phyloP scores from a whole-genome alignment of 2,113 vertebrate genomes.

The Erythrolamprus reginae region DNA sequence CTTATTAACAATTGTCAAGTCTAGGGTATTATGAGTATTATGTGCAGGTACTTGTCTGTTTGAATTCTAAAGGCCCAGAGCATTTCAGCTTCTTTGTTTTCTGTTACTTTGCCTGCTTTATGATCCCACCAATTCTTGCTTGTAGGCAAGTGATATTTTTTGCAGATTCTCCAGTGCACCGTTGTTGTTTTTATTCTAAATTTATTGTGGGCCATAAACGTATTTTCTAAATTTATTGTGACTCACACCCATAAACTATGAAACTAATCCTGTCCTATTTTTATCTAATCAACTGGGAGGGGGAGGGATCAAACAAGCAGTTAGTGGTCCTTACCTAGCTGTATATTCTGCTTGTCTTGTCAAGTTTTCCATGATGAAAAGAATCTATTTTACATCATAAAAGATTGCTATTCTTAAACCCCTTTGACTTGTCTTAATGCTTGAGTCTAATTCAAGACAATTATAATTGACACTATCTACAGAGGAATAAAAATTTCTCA shows the following conservation, averaged over 20 bases:
- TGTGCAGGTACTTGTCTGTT: not conserved
- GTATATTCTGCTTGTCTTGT: not conserved
- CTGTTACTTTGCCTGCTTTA: not conserved
- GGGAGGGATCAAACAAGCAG: not conserved
- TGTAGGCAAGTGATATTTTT: not conserved
- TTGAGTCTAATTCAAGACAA: not conserved
- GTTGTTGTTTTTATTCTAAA: not conserved
- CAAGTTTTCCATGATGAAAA: not conserved
- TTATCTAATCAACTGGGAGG: not conserved
- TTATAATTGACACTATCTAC: not conserved
- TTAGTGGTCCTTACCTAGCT: not conserved
- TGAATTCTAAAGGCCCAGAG: not conserved
- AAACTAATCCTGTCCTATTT: not conserved
- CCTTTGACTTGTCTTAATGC: not conserved
- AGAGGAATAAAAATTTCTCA: not conserved
- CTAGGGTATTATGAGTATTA: not conserved
- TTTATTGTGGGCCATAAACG: too few species aligned
- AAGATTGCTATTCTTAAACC: not conserved
- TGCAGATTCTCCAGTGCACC: not conserved
- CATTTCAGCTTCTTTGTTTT: not conserved
- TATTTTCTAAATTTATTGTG: not conserved
- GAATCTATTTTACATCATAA: not conserved
- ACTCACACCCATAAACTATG: not conserved
- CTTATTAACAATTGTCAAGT: not conserved
- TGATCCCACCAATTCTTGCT: not conserved